These are phyloP conservation scores for Diglossa cyanea DNA, from an alignment of 2,797 vertebrate species.

Conservation along the genomic window DNA sequence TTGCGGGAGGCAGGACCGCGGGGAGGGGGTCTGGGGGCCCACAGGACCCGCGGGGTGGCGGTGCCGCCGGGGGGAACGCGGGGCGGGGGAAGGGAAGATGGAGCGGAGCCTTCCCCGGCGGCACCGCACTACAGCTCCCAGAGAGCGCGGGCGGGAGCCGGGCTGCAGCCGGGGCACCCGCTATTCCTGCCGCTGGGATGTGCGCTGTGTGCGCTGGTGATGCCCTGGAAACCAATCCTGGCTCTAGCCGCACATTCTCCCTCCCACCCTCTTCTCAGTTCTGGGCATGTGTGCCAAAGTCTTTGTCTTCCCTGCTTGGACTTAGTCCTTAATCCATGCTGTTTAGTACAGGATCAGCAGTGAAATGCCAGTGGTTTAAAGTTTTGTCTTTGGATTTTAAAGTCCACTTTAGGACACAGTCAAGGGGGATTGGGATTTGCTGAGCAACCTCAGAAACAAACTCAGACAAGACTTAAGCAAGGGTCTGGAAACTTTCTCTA, in stretches of 20 bases:
- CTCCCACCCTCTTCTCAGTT: neutral
- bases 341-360: neutral
- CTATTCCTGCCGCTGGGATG: neutral
- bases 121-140: neutral
- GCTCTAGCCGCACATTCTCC: neutral
- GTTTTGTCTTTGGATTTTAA: neutral
- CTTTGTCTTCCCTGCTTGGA: slow-evolving; percentile 24
- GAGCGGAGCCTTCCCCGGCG: neutral
- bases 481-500: neutral
- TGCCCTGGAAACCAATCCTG: neutral
- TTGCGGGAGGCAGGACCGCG: neutral
- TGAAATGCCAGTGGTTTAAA: neutral
- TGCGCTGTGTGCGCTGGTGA: neutral
- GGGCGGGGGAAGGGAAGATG: neutral
- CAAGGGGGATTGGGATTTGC: neutral
- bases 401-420: neutral
- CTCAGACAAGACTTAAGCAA: neutral
- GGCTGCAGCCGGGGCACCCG: neutral
- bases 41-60: neutral
- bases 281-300: neutral
- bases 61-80: neutral
- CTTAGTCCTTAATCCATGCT: neutral
- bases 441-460: neutral
- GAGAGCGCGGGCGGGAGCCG: neutral
- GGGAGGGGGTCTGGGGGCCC: neutral